Percentiles rank a stretch among this genome's conserved stretches.
Evolutionary conservation across 2,113 vertebrate species (phyloP).

Genomic region (Seriola rivoliana): DNA sequence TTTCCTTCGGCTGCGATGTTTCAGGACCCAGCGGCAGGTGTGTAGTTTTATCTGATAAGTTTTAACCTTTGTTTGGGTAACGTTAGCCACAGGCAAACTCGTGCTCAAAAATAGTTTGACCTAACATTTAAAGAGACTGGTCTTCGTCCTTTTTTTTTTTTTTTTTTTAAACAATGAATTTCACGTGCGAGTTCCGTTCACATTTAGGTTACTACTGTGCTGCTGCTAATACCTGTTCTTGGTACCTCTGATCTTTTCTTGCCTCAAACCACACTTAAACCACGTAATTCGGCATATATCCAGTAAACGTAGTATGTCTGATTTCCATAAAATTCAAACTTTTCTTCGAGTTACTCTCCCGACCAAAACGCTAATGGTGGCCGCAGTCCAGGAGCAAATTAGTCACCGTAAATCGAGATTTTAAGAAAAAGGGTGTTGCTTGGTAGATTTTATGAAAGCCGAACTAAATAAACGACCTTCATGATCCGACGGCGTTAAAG

Average conservation of each 20-base stretch:
- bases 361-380: neutral
- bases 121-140: neutral
- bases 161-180: neutral
- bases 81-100: neutral
- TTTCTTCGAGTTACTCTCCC: neutral
- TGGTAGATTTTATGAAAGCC: neutral
- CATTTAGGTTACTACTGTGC: neutral
- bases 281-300: neutral
- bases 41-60: neutral
- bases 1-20: slow-evolving; percentile 60
- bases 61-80: neutral
- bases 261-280: too few species aligned
- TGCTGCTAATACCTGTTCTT: neutral
- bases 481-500: neutral
- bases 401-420: neutral
- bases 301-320: neutral
- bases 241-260: neutral
- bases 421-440: neutral
- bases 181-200: neutral
- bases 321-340: neutral
- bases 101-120: neutral
- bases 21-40: slow-evolving; percentile 53
- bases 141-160: too few species aligned
- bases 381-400: too few species aligned
- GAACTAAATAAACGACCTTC: neutral